These are phyloP conservation scores for Anodontia alba DNA, from an alignment of 2,888 invertebrate genomes.

Conservation along the genomic window DNA sequence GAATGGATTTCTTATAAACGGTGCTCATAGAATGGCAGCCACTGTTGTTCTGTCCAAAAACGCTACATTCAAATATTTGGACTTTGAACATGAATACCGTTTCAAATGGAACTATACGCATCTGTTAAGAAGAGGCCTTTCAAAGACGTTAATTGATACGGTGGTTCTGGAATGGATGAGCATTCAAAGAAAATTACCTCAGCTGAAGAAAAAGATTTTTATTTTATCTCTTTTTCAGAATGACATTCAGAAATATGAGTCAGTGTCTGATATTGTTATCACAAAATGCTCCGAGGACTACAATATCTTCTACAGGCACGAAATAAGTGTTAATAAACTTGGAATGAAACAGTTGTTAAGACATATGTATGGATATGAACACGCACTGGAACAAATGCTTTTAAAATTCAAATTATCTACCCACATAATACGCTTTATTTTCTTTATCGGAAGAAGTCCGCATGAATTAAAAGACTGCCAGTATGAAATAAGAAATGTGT, in stretches of 20 bases:
- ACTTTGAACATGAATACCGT: neutral
- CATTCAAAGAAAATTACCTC: neutral
- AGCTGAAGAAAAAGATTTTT: neutral
- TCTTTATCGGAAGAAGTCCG: neutral
- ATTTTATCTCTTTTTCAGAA: conserved; percentile 4
- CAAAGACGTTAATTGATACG: neutral
- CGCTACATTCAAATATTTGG: neutral
- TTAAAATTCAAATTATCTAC: neutral
- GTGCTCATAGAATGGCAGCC: neutral
- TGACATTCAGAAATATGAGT: neutral
- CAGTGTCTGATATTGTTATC: neutral
- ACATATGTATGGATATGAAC: conserved; percentile 19
- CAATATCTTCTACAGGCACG: neutral
- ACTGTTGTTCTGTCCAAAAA: neutral
- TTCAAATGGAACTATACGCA: neutral
- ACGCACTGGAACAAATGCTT: conserved; percentile 5
- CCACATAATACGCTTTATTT: neutral
- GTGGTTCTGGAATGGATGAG: conserved; percentile 1
- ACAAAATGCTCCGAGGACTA: neutral
- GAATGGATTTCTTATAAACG: neutral
- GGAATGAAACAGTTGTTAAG: neutral
- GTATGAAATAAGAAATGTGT: neutral
- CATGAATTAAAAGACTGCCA: neutral
- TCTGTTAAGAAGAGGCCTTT: neutral
- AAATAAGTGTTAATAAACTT: neutral